phyloP scores from a whole-genome alignment of 2,113 vertebrate species.

The Dissostichus mawsoni region DNA sequence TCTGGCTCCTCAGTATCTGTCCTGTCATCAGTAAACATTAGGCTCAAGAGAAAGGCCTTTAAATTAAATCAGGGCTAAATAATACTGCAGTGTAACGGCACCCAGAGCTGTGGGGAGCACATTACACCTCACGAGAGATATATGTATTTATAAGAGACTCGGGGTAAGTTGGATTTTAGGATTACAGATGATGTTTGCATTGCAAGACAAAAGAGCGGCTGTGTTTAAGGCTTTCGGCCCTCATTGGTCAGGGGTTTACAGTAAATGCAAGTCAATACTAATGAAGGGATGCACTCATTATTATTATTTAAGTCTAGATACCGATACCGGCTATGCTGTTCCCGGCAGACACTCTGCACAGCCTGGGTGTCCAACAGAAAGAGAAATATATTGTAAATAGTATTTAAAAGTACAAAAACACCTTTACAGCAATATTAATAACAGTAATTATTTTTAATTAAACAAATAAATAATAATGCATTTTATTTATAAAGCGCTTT shows the following conservation, averaged over 20 bases:
- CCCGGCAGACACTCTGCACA: too few relatives aligned
- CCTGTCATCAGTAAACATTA: constrained; percentile 78
- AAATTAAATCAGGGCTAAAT: constrained; percentile 72
- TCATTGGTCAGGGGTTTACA: neutral
- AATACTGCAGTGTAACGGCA: constrained; percentile 65
- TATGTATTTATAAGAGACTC: neutral
- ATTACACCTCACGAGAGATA: constrained; percentile 44
- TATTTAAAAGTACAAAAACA: too few relatives aligned
- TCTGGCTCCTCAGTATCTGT: constrained; percentile 49
- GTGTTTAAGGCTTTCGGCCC: neutral
- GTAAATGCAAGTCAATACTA: too few relatives aligned
- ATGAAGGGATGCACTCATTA: too few relatives aligned
- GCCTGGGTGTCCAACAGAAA: too few relatives aligned
- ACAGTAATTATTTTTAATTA: too few relatives aligned
- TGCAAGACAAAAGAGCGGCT: neutral
- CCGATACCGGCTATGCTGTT: too few relatives aligned
- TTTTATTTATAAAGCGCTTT: too few relatives aligned
- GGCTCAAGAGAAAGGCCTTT: constrained; percentile 57
- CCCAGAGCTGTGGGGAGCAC: constrained; percentile 56
- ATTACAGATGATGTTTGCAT: neutral
- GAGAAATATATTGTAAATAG: too few relatives aligned
- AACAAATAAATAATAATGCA: too few relatives aligned
- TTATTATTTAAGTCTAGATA: too few relatives aligned
- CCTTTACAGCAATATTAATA: too few relatives aligned
- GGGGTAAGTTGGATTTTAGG: constrained; percentile 1